phyloP scores from a whole-genome alignment of 2,888 invertebrate species.

The Ashinkailepas kermadecensis region DNA sequence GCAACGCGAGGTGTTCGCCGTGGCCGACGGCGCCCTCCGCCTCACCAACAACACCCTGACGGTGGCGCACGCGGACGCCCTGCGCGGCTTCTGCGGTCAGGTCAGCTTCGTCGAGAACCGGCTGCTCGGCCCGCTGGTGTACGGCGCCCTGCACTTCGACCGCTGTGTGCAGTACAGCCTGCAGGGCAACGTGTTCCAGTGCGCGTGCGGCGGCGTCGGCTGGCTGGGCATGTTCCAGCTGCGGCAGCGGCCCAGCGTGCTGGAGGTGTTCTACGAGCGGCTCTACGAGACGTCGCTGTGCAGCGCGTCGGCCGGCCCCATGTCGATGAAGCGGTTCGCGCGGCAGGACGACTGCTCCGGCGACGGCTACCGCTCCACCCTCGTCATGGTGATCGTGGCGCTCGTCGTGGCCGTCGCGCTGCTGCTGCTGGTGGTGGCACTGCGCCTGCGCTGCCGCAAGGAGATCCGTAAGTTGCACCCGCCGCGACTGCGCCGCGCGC shows the following conservation, averaged over 20 bases:
- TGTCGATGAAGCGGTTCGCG: background rate
- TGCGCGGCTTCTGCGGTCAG: conserved; percentile 13
- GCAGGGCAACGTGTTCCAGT: background rate
- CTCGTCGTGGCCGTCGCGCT: background rate
- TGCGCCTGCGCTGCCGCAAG: background rate
- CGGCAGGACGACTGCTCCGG: background rate
- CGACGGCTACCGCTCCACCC: background rate
- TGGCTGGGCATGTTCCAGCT: conserved; percentile 7
- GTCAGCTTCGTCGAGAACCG: background rate
- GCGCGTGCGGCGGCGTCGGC: background rate
- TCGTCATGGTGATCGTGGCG: background rate
- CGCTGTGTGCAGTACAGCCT: background rate
- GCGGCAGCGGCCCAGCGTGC: background rate
- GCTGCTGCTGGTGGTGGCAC: background rate
- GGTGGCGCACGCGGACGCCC: background rate
- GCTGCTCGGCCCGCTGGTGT: background rate
- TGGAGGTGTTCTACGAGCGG: conserved; percentile 19
- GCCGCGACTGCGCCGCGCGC: background rate
- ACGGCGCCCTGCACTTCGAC: conserved; percentile 10
- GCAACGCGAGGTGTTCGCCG: background rate
- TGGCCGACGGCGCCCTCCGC: background rate
- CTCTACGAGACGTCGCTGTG: background rate
- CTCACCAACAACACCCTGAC: background rate
- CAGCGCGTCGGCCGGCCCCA: background rate
- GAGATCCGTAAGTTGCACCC: background rate